Percentiles rank a stretch among this genome's conserved stretches.
Conservation (phyloP, 2,797 vertebrate genomes). For the Chelidonichthys spinosus region DNA sequence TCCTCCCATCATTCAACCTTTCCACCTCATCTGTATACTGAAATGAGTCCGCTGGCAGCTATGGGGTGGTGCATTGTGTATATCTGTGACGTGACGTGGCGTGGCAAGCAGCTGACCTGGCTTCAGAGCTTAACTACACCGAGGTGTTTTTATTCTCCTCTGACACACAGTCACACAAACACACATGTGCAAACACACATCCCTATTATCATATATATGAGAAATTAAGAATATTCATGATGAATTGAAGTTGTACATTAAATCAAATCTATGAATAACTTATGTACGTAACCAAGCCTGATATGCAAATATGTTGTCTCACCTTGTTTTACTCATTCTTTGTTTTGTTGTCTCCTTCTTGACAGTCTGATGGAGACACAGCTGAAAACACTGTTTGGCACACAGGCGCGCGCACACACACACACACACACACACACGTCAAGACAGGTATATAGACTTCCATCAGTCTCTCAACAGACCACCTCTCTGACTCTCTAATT, state of each 20-base stretch:
- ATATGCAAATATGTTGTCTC: slow-evolving; percentile 35
- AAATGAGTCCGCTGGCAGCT: slow-evolving; percentile 4
- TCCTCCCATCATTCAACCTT: neutral
- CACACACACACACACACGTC: slow-evolving; percentile 1
- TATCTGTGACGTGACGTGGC: slow-evolving; percentile 14
- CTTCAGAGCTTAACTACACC: slow-evolving; percentile 18
- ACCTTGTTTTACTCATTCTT: slow-evolving; percentile 56
- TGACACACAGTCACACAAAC: slow-evolving; percentile 39
- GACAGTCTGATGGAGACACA: slow-evolving; percentile 53
- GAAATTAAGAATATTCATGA: slow-evolving; percentile 74
- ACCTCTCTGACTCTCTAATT: slow-evolving; percentile 42
- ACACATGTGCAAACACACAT: slow-evolving; percentile 42
- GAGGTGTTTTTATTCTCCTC: slow-evolving; percentile 12
- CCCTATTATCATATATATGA: slow-evolving; percentile 77
- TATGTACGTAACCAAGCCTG: slow-evolving; percentile 40
- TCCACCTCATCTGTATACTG: slow-evolving; percentile 16
- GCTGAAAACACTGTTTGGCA: slow-evolving; percentile 40
- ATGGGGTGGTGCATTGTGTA: slow-evolving; percentile 9
- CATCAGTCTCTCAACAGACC: slow-evolving; percentile 26
- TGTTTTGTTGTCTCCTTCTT: slow-evolving; percentile 55
- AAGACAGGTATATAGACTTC: slow-evolving; percentile 10
- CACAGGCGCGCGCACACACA: neutral
- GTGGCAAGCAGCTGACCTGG: slow-evolving; percentile 21
- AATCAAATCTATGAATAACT: slow-evolving; percentile 71
- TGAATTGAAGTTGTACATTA: slow-evolving; percentile 68